Percentiles rank a stretch among this genome's conserved stretches.
Conservation (phyloP, 2,113 vertebrate genomes). For the Uria lomvia region DNA sequence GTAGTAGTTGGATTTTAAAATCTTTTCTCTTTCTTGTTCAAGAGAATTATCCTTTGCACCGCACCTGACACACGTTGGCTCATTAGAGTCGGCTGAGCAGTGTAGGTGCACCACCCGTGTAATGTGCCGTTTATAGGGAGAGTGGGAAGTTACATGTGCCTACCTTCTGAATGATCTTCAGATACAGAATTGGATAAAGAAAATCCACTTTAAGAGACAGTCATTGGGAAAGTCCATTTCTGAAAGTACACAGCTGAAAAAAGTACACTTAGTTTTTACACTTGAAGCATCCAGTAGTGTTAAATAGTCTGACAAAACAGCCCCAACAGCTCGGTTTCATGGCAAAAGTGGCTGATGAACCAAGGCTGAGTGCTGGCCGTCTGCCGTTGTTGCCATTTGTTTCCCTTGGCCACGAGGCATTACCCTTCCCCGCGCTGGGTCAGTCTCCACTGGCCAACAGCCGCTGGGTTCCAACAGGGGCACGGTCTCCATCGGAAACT, state of each 20-base stretch:
- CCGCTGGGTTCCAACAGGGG: not conserved
- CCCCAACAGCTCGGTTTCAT: not conserved
- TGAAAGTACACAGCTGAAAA: not conserved
- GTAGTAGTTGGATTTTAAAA: not conserved
- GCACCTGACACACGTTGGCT: rapidly evolving
- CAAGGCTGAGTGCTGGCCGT: not conserved
- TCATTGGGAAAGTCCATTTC: not conserved
- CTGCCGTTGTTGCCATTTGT: not conserved
- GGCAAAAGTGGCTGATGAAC: not conserved
- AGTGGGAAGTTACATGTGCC: not conserved
- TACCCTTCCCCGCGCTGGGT: not conserved
- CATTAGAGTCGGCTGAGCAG: rapidly evolving
- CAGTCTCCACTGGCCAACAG: not conserved
- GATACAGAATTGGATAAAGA: not conserved
- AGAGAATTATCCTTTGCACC: not conserved
- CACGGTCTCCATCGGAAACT: rapidly evolving
- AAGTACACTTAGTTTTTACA: not conserved
- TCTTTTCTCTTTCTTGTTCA: not conserved
- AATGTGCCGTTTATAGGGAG: rapidly evolving
- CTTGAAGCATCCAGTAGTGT: not conserved
- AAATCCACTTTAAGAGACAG: not conserved
- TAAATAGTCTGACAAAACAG: not conserved
- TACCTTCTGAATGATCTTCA: not conserved
- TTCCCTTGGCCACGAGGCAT: not conserved
- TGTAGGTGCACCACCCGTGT: rapidly evolving